Conservation (phyloP, 2,113 vertebrate species). For the Chiloscyllium plagiosum region DNA sequence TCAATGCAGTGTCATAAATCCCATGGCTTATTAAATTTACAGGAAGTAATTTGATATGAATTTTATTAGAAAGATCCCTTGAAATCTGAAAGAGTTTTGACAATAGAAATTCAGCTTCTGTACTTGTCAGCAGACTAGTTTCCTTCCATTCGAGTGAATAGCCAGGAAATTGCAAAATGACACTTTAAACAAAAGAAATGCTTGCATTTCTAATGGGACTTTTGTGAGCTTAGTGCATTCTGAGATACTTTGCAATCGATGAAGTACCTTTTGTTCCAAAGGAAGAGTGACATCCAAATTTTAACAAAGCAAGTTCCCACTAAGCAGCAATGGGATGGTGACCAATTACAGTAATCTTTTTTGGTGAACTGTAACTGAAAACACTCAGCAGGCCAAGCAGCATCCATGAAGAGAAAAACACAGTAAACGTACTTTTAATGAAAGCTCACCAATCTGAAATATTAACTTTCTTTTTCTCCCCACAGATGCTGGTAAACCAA, state of each 20-base stretch:
- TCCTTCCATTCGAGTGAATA: neutral
- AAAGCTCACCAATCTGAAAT: neutral
- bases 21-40: neutral
- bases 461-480: neutral
- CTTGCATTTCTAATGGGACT: neutral
- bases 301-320: too few relatives aligned
- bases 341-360: too few relatives aligned
- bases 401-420: neutral
- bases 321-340: too few relatives aligned
- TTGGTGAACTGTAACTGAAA: neutral
- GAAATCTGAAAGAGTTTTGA: neutral
- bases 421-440: too few relatives aligned
- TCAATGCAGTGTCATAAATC: neutral
- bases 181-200: neutral
- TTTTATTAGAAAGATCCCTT: neutral
- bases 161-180: neutral
- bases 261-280: too few relatives aligned
- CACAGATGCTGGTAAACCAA: too few relatives aligned
- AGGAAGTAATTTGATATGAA: neutral
- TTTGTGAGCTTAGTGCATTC: neutral
- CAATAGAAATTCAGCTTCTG: neutral
- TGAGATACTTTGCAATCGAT: neutral
- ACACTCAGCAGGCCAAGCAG: neutral
- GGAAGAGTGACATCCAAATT: too few relatives aligned
- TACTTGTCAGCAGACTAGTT: neutral